Base-by-base conservation (phyloP, 2,113 vertebrate genomes). In the Sinocyclocheilus maitianheensis region DNA sequence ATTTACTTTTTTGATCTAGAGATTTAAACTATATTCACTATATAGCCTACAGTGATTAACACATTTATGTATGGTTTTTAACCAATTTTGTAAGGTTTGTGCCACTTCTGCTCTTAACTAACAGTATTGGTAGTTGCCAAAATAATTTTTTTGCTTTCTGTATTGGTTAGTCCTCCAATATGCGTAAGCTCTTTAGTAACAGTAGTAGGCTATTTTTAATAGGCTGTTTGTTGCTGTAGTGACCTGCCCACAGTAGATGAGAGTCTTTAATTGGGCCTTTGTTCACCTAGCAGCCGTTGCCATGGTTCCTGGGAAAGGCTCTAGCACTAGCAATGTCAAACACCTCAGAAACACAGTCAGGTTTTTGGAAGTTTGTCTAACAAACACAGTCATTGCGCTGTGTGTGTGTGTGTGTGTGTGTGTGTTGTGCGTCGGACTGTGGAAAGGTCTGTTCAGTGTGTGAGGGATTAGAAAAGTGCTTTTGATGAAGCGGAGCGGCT, bases 261-360 rank as follows among this genome's bases (percentile, higher is more conserved):
- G 53, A 63, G 76, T 85, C 40, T 88, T 85, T 88, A 90, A 90
- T 88, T 88, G 85, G 85, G 81, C 83, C 58, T 84, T 84, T 83
- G 79, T 84, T 89, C 84, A 58, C 77, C 84, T 86, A 86, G 81
- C 86, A 77, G 84, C 85, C 13, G 89, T 90, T 88, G 53, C 85
- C 85, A 90, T 86, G 89, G 83, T 55, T 78, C 78, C 78, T 84
- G 55, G 62, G 75, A 71, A 79, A 72, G 82, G 77, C 62, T 26
- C 74, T 84, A 46, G 40, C 22, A 20, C 62, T 69, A 65, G 40
- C 22, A 8, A 22, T 55, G 55, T 80, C 55, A 20, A 43, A 85
- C 83, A 87, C 82, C 79, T 74, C 20, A 40, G 37, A 53, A 53
- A 71, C 67, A 62, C 62, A 77, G 60, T 65, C 58, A 46, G 55